Evolutionary conservation across 2,113 vertebrate species (phyloP), one percentile per base, ranked within the genome.

Genomic region (Pitta sordida): DNA sequence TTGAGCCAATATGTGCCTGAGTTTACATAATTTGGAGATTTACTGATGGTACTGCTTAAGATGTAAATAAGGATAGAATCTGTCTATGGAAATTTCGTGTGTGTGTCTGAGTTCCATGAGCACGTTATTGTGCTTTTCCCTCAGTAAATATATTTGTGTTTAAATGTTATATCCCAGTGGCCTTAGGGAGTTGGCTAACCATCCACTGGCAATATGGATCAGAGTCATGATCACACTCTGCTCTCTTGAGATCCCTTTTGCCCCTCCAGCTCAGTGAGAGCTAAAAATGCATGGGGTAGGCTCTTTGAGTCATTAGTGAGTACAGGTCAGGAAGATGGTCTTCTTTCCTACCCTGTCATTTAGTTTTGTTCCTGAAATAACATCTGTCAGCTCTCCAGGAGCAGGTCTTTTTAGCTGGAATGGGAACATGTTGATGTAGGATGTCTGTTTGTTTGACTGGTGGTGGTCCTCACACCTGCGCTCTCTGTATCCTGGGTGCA

Each of bases 371-470:
- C 43, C 30, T 67, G 39, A 74, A 65, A 20, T 51, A 41, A 34
- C 0, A 0, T 32, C 41, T 16, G 1, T 7, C 2, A 4, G 16
- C 32, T 78, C 23, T 7, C 15, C 46, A 59, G 27, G 21, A 56
- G 20, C 15, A 18, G 1, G 2, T 14, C 20, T 39, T 64, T 70
- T 79, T 60, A 74, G 56, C 36, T n/a, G 48, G 20, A 59, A 18
- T 1, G 10, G 55, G 30, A 69, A 55, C 1, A 19, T 24, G 19
- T 14, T 52, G 39, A 48, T 41, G 30, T 32, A 41, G 23, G 49
- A 52, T 75, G 18, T 36, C 22, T 60, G 13, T 32, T 52, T 37
- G 6, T 26, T 68, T 73, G 29, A 17, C 15, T 3, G 2, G 10
- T 6, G 5, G 8, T 60, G 51, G 37, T 46, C 24, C 44, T 30